Percentiles rank a stretch among this genome's conserved stretches.
These are phyloP conservation scores for Nephila pilipes DNA, from an alignment of 1,140 invertebrate genomes.

Conservation along the genomic window DNA sequence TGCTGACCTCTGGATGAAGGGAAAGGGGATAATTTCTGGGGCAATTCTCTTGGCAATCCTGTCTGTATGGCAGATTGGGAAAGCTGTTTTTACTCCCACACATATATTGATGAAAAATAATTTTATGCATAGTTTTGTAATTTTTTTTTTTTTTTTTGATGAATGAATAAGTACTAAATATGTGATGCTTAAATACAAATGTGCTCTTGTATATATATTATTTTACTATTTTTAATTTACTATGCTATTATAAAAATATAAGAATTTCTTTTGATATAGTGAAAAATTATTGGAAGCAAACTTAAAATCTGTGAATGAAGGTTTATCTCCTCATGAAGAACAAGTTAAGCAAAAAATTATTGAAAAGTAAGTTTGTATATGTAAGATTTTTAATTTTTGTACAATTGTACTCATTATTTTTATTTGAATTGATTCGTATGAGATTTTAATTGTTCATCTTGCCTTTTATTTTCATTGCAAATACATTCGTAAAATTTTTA, in stretches of 20 bases:
- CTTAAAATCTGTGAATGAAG: conserved; percentile 77
- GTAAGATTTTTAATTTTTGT: background rate
- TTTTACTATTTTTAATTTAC: background rate
- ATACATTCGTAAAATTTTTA: background rate
- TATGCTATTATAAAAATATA: background rate
- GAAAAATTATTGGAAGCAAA: conserved; percentile 79
- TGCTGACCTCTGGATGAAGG: too few species aligned
- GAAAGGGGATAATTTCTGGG: too few species aligned
- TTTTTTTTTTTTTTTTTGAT: background rate
- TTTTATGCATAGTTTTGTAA: too few species aligned
- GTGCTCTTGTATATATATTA: background rate
- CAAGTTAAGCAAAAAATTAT: conserved; percentile 79
- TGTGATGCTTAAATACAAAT: background rate
- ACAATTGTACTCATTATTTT: background rate
- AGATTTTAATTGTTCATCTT: background rate
- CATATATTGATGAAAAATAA: too few species aligned
- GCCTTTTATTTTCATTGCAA: too few species aligned
- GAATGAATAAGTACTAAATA: background rate
- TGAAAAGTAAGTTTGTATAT: conserved; percentile 58
- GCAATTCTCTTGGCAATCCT: too few species aligned
- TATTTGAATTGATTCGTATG: background rate
- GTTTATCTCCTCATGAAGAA: conserved; percentile 79
- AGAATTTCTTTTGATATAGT: background rate
- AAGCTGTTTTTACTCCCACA: too few species aligned
- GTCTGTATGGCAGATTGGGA: too few species aligned